phyloP scores from a whole-genome alignment of 2,113 vertebrate species.

The Cyprinodon brontotheroides region DNA sequence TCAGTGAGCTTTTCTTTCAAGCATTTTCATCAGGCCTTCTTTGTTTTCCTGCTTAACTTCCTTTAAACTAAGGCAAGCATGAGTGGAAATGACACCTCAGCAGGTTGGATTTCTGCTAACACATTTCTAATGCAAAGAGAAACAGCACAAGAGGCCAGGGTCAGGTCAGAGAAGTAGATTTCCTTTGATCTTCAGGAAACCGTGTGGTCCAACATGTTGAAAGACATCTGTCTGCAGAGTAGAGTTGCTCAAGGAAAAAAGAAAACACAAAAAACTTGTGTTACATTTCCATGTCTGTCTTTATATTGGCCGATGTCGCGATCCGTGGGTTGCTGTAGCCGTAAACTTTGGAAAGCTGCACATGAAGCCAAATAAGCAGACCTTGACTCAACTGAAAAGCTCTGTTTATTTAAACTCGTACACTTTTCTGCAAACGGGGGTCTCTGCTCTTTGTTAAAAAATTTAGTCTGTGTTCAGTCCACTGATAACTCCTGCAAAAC shows the following conservation, averaged over 20 bases:
- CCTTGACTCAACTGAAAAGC: conserved; percentile 48
- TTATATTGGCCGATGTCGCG: conserved; percentile 37
- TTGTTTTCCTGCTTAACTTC: neutral
- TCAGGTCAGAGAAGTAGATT: conserved; percentile 19
- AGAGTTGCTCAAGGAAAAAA: neutral
- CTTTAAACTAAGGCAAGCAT: neutral
- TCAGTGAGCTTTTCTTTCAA: neutral
- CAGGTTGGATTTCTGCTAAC: conserved; percentile 17
- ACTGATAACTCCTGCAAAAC: conserved; percentile 56
- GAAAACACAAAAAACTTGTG: neutral
- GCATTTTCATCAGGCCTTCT: neutral
- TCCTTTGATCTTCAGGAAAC: conserved; percentile 48
- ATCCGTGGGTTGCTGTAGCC: conserved; percentile 13
- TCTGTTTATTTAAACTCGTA: conserved; percentile 66
- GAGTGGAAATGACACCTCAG: conserved; percentile 22
- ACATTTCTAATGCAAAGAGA: conserved; percentile 12
- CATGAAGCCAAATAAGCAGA: conserved; percentile 22
- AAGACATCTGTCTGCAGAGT: conserved; percentile 27
- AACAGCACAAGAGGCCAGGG: conserved; percentile 1
- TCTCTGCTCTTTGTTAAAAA: conserved; percentile 54
- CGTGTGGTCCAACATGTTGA: conserved; percentile 40
- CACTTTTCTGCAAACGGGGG: conserved; percentile 43
- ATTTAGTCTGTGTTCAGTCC: conserved; percentile 66
- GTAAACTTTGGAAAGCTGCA: conserved; percentile 5
- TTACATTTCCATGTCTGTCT: conserved; percentile 37